Conservation (phyloP, 1,140 invertebrate genomes). For the Oppia nitens region DNA sequence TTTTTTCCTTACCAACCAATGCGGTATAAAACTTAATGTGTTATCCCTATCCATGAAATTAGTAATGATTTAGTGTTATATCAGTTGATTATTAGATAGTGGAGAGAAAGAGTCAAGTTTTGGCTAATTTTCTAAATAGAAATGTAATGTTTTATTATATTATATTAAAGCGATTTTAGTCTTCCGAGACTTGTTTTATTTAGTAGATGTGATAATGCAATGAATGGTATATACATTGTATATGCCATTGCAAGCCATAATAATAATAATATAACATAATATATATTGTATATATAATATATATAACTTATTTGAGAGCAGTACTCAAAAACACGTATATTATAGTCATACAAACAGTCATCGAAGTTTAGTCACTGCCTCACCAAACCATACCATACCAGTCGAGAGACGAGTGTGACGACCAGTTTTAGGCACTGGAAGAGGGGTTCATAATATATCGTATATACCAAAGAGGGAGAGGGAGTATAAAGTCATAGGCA, state of each 20-base stretch:
- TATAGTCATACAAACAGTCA: neutral
- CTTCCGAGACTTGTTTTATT: neutral
- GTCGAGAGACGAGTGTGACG: neutral
- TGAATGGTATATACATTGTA: too few species aligned
- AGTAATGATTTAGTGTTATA: neutral
- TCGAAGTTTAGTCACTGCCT: neutral
- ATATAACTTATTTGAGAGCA: neutral
- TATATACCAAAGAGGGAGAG: neutral
- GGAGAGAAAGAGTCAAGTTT: neutral
- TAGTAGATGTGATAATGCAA: neutral
- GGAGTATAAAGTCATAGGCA: neutral
- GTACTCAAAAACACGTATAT: neutral
- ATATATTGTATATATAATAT: too few species aligned
- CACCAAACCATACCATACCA: neutral
- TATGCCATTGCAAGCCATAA: neutral
- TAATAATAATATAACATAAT: neutral
- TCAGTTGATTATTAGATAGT: neutral
- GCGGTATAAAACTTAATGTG: neutral
- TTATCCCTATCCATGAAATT: neutral
- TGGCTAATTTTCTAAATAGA: neutral
- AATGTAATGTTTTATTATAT: neutral
- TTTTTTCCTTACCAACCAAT: too few species aligned
- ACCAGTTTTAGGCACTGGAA: too few species aligned
- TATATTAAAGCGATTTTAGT: neutral
- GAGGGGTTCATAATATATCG: too few species aligned